A percentile compares a stretch with the other conserved stretches of the same genome.
phyloP scores from a whole-genome alignment of 2,888 invertebrate species.

The Scrobipalpa atriplicella region DNA sequence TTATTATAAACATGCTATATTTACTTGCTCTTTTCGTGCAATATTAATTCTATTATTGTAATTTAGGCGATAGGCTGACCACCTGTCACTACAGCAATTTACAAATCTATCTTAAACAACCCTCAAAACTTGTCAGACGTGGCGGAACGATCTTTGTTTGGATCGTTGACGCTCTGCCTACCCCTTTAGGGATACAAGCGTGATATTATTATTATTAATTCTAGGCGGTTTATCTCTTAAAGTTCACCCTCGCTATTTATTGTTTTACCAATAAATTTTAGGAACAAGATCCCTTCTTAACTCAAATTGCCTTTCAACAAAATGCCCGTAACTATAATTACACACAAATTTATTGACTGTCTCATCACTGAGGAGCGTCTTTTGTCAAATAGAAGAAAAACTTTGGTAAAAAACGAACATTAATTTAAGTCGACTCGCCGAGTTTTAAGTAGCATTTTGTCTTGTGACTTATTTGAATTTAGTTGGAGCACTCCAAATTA shows the following conservation, averaged over 20 bases:
- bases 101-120: too few relatives aligned
- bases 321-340: slow-evolving; percentile 73
- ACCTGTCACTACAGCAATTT: too few relatives aligned
- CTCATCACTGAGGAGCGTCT: slow-evolving; percentile 46
- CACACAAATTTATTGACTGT: slow-evolving; percentile 71
- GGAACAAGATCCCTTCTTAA: slow-evolving; percentile 53
- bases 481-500: slow-evolving; percentile 51
- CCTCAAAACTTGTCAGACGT: too few relatives aligned
- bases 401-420: slow-evolving; percentile 57
- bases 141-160: too few relatives aligned
- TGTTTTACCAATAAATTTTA: slow-evolving; percentile 65
- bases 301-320: slow-evolving; percentile 78
- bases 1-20: neutral
- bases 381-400: slow-evolving; percentile 50
- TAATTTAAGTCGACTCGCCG: slow-evolving; percentile 62
- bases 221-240: neutral
- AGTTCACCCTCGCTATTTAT: slow-evolving; percentile 37
- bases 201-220: too few relatives aligned
- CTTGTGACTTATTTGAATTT: slow-evolving; percentile 56
- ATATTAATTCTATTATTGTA: too few relatives aligned
- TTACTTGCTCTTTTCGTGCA: neutral
- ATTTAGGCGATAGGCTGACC: too few relatives aligned
- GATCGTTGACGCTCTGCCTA: too few relatives aligned
- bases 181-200: too few relatives aligned
- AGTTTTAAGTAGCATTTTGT: slow-evolving; percentile 64